Evolutionary conservation across 2,113 vertebrate genomes (phyloP).

Genomic region (Brachypteracias leptosomus): DNA sequence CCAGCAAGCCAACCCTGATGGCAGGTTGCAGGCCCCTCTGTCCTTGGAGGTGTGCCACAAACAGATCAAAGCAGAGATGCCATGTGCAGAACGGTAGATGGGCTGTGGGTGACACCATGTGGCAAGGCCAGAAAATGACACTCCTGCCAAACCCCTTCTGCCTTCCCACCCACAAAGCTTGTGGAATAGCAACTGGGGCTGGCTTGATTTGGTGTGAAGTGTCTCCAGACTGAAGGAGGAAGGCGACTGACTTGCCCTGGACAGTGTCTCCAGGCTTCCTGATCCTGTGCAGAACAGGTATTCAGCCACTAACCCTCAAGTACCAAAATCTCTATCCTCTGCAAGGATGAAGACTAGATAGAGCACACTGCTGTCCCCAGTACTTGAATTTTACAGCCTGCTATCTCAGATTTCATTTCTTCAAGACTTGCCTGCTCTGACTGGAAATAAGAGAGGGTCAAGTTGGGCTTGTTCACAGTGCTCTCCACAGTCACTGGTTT

Average conservation of each 20-base stretch:
- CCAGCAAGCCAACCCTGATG: background rate
- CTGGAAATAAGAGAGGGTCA: background rate
- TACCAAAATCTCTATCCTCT: background rate
- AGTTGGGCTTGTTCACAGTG: background rate
- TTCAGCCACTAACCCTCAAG: background rate
- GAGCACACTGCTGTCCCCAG: background rate
- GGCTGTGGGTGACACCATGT: conserved; percentile 50
- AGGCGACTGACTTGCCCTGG: background rate
- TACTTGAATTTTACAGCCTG: background rate
- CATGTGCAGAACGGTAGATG: background rate
- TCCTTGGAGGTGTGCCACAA: background rate
- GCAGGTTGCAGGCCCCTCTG: background rate
- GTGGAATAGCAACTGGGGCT: background rate
- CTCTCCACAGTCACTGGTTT: background rate
- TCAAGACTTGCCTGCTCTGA: background rate
- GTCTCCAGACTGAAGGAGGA: background rate
- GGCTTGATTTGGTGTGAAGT: background rate
- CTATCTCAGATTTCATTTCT: background rate
- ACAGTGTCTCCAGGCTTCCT: background rate
- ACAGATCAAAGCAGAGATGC: background rate
- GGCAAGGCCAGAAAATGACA: conserved; percentile 28
- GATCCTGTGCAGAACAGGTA: background rate
- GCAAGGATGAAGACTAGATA: background rate
- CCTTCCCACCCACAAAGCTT: background rate
- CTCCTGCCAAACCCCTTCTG: background rate